Base-by-base conservation (phyloP, 2,888 invertebrate genomes). In the Andrena bucephala region DNA sequence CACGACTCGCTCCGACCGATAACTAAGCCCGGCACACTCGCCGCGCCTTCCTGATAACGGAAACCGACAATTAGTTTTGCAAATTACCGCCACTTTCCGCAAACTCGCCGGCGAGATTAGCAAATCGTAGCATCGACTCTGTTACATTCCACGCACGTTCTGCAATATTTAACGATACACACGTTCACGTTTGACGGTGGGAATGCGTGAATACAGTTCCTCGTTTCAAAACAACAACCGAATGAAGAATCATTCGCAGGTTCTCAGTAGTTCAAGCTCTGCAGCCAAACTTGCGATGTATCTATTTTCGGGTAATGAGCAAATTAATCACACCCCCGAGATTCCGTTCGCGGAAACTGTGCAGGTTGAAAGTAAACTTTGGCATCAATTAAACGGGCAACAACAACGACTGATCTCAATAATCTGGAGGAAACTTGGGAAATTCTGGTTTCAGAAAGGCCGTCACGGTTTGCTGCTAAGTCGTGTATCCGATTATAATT, bases 401-500 rank as follows among this genome's bases (percentile, higher is more conserved):
- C 33, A 20, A 36, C 24, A 42, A 54, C 42, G 27, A 42, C 48
- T 31, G 36, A 13, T 72, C 16, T 42, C 48, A 60, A 73, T 66
- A 69, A 80, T 59, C 52, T 27, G 7, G 6, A 27, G 7, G 74
- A 62, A 81, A 81, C 81, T 81, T 73, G 62, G 36, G 68, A 59
- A 63, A 72, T 63, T 16, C 81, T 68, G 63, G 72, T 79, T 59
- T 42, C 65, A 71, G 66, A 54, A 62, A 62, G 66, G 57, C 57
- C 57, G n/a, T 16, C 60, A 62, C 36, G 54, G 50, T 57, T 57
- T 82, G 74, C 62, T 62, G 67, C 66, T 80, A 81, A 66, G 70
- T 71, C 50, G 54, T 33, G 24, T 67, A 81, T 82, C 81, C 70
- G 81, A 82, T 82, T 81, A 82, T 75, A 67, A 82, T 81, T 81